phyloP scores from a whole-genome alignment of 1,140 invertebrate genomes.

The Cyclargus thomasi region DNA sequence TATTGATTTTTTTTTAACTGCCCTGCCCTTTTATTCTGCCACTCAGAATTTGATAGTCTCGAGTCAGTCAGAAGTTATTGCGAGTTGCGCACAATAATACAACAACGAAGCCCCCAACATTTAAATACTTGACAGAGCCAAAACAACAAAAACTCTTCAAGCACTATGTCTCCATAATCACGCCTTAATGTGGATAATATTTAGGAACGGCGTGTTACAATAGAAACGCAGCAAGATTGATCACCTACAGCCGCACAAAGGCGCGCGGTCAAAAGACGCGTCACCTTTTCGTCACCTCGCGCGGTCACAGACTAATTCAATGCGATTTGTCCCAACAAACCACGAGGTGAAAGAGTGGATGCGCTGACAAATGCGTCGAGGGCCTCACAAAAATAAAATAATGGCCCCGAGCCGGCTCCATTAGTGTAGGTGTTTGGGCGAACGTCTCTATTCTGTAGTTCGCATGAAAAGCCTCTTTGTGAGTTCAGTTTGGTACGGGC shows the following conservation, averaged over 20 bases:
- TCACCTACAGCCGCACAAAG: constrained; percentile 78
- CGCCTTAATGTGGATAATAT: constrained; percentile 17
- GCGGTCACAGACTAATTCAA: constrained; percentile 69
- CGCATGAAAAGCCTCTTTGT: constrained; percentile 69
- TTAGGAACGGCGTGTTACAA: constrained; percentile 55
- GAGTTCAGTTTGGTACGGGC: constrained; percentile 65
- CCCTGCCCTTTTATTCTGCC: too few relatives aligned
- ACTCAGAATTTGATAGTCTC: too few relatives aligned
- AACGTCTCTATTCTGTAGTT: constrained; percentile 69
- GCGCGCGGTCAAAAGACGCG: constrained; percentile 44
- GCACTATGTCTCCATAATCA: constrained; percentile 10
- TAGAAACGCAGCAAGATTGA: constrained; percentile 56
- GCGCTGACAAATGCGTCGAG: constrained; percentile 70
- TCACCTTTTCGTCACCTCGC: constrained; percentile 73
- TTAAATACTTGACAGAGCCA: background rate
- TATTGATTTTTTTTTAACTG: too few relatives aligned
- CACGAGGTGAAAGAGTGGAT: constrained; percentile 68
- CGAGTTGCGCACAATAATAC: background rate
- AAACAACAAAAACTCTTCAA: background rate
- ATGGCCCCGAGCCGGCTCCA: constrained; percentile 68
- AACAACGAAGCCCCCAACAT: background rate
- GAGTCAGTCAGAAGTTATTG: too few relatives aligned
- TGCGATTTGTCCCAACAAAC: constrained; percentile 68
- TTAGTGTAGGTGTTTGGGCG: constrained; percentile 72
- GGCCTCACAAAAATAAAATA: constrained; percentile 72